Base-by-base conservation (phyloP, 2,113 vertebrate species). In the Hirundichthys speculiger region DNA sequence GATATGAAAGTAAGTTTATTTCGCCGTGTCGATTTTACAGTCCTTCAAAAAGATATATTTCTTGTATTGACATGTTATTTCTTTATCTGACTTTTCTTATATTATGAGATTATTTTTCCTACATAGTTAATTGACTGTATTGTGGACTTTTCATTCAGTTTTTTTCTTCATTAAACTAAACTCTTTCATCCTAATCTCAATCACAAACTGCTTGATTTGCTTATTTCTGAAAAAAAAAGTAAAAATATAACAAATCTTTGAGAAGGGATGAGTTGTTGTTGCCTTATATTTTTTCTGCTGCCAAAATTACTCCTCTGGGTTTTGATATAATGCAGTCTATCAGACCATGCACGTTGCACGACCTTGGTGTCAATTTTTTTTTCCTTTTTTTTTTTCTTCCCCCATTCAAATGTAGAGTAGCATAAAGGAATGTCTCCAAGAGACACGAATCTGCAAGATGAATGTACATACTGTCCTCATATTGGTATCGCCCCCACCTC, bases 261-360 rank as follows among this genome's bases (percentile, higher is more conserved):
- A 89, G 86, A 13, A 72, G 56, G 81, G 69, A 75, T 42, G n/a
- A 22, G 30, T 89, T 78, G 64, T 77, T 73, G 75, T 85, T 91
- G 91, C 86, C 88, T 91, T 90, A 86, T 90, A 87, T 77, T 76
- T 82, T 77, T 83, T 82, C 62, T 58, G 80, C 85, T 87, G 85
- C 83, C 82, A 87, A 86, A 85, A 79, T 38, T 30, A 52, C 61
- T 49, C 38, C 13, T 66, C 2, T 1, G 22, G 2, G 62, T 66
- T 57, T 58, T 43, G 12, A 67, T 73, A 34, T 66, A 64, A 75
- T 22, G 75, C 65, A 69, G 64, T 74, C 13, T n/a, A 69, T 61
- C 60, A 66, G 59, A 39, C 60, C 63, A 69, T 55, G 54, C 56
- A 71, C 75, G 84, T 79, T 50, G 64, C 77, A 83, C 66, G 10